Conservation (phyloP, 2,888 invertebrate species). For the Mamestra brassicae region DNA sequence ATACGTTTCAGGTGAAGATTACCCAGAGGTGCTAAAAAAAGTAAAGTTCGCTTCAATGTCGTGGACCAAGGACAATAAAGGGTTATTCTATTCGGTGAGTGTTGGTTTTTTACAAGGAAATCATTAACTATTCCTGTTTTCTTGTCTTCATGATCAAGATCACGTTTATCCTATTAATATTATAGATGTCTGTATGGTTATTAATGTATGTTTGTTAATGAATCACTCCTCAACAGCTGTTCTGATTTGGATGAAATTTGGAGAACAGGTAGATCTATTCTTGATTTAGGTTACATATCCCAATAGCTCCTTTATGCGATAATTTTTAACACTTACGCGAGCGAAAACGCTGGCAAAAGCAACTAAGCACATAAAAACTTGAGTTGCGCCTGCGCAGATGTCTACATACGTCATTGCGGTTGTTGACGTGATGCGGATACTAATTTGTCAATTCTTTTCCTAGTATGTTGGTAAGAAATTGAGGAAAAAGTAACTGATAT, state of each 20-base stretch:
- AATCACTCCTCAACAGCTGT: not conserved
- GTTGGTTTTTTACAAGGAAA: constrained; percentile 9
- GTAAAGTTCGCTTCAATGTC: constrained; percentile 97
- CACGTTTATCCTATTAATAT: constrained; percentile 6
- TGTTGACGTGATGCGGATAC: constrained; percentile 31
- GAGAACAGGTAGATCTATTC: not conserved
- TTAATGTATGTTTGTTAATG: too few relatives aligned
- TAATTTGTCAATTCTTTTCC: constrained; percentile 27
- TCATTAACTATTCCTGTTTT: constrained; percentile 18
- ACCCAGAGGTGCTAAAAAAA: constrained; percentile 96
- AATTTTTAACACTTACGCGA: not conserved
- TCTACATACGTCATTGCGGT: constrained; percentile 25
- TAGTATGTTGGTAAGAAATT: constrained; percentile 11
- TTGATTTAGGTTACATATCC: too few relatives aligned
- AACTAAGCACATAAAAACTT: not conserved
- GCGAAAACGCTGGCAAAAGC: not conserved
- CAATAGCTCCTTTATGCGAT: too few relatives aligned
- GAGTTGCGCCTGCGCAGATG: constrained; percentile 10
- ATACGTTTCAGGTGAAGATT: constrained; percentile 93
- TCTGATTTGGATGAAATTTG: not conserved
- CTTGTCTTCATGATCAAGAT: constrained; percentile 48
- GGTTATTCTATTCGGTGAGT: constrained; percentile 97
- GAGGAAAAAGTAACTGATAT: not conserved
- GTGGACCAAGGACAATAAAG: constrained; percentile 98
- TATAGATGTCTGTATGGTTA: not conserved